phyloP scores from a whole-genome alignment of 2,113 vertebrate species.

The Notothenia rossii region DNA sequence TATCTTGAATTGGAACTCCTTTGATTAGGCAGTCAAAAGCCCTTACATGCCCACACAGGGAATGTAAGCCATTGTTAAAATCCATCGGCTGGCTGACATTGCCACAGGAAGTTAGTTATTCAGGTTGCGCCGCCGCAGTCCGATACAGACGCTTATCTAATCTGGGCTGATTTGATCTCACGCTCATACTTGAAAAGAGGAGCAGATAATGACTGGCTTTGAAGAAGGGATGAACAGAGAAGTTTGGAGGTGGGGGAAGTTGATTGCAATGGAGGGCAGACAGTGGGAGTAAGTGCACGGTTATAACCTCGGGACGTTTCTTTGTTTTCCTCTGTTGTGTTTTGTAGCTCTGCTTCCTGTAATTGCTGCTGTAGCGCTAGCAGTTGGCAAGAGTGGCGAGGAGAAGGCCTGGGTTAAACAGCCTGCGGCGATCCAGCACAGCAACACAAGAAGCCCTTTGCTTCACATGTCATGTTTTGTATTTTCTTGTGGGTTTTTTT shows the following conservation, averaged over 20 bases:
- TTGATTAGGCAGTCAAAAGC: slow-evolving; percentile 42
- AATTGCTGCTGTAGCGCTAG: slow-evolving; percentile 66
- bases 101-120: slow-evolving; percentile 48
- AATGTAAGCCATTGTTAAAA: slow-evolving; percentile 26
- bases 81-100: slow-evolving; percentile 32
- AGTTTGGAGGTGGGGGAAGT: slow-evolving; percentile 42
- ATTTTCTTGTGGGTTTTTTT: slow-evolving; percentile 65
- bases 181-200: slow-evolving; percentile 47
- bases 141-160: slow-evolving; percentile 42
- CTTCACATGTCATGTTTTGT: slow-evolving; percentile 75
- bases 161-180: slow-evolving; percentile 56
- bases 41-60: slow-evolving; percentile 1
- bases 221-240: slow-evolving; percentile 62
- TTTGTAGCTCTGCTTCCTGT: slow-evolving; percentile 62
- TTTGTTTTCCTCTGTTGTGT: slow-evolving; percentile 38
- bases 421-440: slow-evolving; percentile 58
- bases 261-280: slow-evolving; percentile 59
- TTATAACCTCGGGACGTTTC: slow-evolving; percentile 60
- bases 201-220: slow-evolving; percentile 66
- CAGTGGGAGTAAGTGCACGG: slow-evolving; percentile 52
- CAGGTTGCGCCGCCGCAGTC: slow-evolving; percentile 12
- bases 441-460: slow-evolving; percentile 60
- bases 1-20: slow-evolving; percentile 35
- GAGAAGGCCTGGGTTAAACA: slow-evolving; percentile 66
- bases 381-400: slow-evolving; percentile 52